phyloP scores from a whole-genome alignment of 2,797 vertebrate species.

The Poeciliopsis paucimaculata region DNA sequence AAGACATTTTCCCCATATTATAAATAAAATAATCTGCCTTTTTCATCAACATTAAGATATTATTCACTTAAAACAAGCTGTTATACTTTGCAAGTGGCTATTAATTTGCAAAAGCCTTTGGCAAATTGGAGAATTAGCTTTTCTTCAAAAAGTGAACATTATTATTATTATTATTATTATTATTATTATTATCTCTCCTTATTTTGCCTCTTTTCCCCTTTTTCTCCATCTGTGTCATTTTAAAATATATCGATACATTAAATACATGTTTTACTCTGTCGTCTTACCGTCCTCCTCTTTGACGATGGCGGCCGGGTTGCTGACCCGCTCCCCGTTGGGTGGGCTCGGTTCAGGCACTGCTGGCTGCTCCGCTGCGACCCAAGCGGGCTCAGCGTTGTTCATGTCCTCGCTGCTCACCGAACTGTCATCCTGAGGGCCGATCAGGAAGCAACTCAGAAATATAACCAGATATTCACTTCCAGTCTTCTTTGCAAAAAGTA shows the following conservation, averaged over 20 bases:
- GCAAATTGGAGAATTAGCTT: not conserved
- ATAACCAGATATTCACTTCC: not conserved
- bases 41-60: too few relatives aligned
- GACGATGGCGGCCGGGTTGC: constrained; percentile 66
- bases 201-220: too few relatives aligned
- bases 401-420: constrained; percentile 97
- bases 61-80: too few relatives aligned
- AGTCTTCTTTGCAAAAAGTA: not conserved
- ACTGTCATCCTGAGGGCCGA: constrained; percentile 89
- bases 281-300: constrained; percentile 93
- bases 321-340: constrained; percentile 86
- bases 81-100: not conserved
- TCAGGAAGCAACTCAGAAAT: not conserved
- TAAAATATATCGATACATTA: too few relatives aligned
- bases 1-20: too few relatives aligned
- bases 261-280: too few relatives aligned
- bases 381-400: constrained; percentile 93
- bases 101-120: not conserved
- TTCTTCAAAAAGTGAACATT: not conserved
- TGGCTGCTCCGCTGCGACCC: constrained; percentile 92
- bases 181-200: too few relatives aligned
- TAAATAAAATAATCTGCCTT: too few relatives aligned
- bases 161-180: too few relatives aligned
- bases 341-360: constrained; percentile 87
- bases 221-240: too few relatives aligned